A percentile compares a stretch with the other conserved stretches of the same genome.
These are phyloP conservation scores for Leucoma salicis DNA, from an alignment of 2,888 invertebrate genomes.

Conservation along the genomic window DNA sequence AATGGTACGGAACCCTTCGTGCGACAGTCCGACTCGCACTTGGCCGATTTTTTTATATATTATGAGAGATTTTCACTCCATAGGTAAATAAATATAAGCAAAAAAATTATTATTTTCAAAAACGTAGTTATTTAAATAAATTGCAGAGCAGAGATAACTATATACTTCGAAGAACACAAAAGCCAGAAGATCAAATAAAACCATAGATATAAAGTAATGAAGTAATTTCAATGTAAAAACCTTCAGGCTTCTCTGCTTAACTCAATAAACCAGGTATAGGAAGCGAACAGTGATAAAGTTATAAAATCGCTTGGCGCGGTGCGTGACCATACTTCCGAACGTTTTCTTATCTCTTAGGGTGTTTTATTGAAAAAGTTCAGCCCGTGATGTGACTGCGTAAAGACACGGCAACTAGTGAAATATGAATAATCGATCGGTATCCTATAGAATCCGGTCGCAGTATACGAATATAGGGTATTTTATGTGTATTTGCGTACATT, in stretches of 20 bases:
- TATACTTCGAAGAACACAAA: no score
- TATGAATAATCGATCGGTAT: conserved; percentile 70
- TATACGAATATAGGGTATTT: conserved; percentile 34
- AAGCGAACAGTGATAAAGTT: conserved; percentile 68
- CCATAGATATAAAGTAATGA: conserved; percentile 23
- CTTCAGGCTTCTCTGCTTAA: conserved; percentile 31
- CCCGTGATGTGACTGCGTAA: conserved; percentile 72
- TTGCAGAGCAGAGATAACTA: no score
- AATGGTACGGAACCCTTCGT: no score
- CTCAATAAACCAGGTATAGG: conserved; percentile 53
- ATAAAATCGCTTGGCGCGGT: conserved; percentile 72
- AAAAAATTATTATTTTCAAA: no score
- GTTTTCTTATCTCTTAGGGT: conserved; percentile 55
- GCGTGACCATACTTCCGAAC: conserved; percentile 75
- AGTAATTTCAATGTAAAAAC: conserved; percentile 36
- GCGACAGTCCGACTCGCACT: no score
- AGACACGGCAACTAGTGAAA: conserved; percentile 56
- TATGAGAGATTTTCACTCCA: no score
- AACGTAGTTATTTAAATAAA: no score
- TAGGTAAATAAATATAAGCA: no score
- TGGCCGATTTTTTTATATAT: no score
- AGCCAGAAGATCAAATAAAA: conserved; percentile 27
- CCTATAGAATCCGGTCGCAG: conserved; percentile 35
- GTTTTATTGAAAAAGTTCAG: conserved; percentile 80
- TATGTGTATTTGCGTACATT: conserved; percentile 28